These are phyloP conservation scores for Phaethornis superciliosus DNA, from an alignment of 2,113 vertebrate genomes.

Conservation along the genomic window DNA sequence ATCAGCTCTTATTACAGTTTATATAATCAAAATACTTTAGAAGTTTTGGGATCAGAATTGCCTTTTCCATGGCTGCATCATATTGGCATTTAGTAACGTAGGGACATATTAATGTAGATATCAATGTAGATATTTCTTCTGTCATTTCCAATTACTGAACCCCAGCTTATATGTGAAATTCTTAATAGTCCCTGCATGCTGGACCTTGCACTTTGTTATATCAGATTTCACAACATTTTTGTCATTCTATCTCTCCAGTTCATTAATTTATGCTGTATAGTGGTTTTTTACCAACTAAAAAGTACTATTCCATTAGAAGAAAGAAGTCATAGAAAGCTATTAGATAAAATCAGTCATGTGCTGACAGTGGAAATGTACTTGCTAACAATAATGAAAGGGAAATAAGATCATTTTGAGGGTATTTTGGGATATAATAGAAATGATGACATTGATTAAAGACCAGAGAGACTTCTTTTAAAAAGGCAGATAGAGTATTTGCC, in stretches of 20 bases:
- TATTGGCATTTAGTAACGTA: neutral
- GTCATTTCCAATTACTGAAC: neutral
- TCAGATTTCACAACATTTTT: neutral
- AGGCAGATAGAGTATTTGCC: neutral
- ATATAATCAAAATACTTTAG: neutral
- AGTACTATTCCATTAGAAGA: neutral
- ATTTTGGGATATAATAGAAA: conserved; percentile 11
- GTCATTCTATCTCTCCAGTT: neutral
- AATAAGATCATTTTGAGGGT: neutral
- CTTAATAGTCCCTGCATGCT: neutral
- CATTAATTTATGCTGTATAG: neutral
- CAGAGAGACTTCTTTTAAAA: neutral
- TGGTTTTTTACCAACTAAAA: neutral
- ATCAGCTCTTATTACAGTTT: neutral
- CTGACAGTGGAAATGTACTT: neutral
- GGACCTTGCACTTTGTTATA: neutral
- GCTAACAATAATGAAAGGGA: neutral
- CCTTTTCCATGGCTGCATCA: neutral
- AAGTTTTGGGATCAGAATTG: neutral
- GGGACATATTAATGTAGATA: neutral
- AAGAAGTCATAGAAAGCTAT: neutral
- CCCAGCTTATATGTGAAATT: neutral
- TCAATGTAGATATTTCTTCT: neutral
- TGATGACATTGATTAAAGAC: neutral
- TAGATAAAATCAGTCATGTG: conserved; percentile 16